Percentiles rank a stretch among this genome's conserved stretches.
phyloP scores from a whole-genome alignment of 2,113 vertebrate genomes.

The Sapayoa aenigma region DNA sequence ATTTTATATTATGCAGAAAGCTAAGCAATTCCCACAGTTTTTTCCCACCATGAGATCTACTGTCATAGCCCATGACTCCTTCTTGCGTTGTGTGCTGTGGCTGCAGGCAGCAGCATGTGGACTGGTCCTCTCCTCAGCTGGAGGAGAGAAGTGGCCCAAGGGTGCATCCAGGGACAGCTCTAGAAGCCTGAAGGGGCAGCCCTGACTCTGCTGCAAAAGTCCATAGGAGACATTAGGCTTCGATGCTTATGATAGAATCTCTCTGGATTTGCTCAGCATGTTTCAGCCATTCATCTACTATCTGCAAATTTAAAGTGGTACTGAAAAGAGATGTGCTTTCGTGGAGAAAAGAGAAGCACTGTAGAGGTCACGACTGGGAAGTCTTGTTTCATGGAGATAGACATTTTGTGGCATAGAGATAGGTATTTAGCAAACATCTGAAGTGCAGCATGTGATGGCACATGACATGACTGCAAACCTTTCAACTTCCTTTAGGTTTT shows the following conservation, averaged over 20 bases:
- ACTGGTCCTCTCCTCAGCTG: neutral
- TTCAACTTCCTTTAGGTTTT: neutral
- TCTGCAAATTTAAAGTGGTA: neutral
- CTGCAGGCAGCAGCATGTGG: rapidly evolving
- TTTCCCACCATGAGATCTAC: neutral
- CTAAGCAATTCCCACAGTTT: neutral
- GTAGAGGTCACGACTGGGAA: neutral
- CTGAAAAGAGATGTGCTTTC: neutral
- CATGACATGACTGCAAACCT: neutral
- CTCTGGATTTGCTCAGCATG: neutral
- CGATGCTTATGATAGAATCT: neutral
- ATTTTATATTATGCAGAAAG: neutral
- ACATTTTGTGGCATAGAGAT: neutral
- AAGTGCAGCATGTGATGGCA: neutral
- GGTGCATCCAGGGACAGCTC: neutral
- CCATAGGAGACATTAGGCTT: neutral
- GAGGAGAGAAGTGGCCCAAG: neutral
- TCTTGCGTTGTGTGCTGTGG: neutral
- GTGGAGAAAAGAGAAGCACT: neutral
- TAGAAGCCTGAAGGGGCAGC: neutral
- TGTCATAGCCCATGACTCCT: neutral
- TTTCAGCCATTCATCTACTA: neutral
- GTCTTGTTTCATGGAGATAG: neutral
- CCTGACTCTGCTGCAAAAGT: rapidly evolving
- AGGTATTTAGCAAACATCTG: neutral